These are phyloP conservation scores for Clamator glandarius DNA, from an alignment of 2,797 vertebrate genomes.

Conservation along the genomic window DNA sequence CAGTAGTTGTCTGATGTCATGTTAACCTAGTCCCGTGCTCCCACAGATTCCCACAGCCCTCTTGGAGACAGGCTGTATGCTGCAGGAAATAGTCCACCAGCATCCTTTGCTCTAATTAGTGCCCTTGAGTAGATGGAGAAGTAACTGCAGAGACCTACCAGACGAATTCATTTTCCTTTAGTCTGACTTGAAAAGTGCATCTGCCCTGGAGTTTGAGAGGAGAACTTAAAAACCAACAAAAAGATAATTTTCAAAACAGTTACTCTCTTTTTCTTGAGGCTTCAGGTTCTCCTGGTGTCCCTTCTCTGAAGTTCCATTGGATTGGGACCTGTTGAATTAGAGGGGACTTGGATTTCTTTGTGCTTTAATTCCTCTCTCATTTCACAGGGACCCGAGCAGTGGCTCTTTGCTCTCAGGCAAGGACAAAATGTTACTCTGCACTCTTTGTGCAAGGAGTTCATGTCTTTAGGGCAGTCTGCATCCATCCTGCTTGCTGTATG, in stretches of 20 bases:
- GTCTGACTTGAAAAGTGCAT: not conserved
- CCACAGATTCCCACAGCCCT: constrained; percentile 48
- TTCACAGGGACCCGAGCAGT: not conserved
- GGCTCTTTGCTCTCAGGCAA: not conserved
- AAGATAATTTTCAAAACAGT: not conserved
- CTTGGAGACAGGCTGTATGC: not conserved
- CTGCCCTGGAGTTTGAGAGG: not conserved
- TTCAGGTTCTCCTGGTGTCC: not conserved
- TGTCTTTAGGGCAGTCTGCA: not conserved
- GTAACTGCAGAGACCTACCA: not conserved
- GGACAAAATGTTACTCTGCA: not conserved
- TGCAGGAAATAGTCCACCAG: not conserved
- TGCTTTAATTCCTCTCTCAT: not conserved
- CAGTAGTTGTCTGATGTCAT: not conserved
- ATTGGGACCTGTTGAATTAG: not conserved
- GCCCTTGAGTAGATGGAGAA: not conserved
- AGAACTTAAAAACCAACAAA: not conserved
- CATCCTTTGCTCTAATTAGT: not conserved
- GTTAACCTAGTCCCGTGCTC: not conserved
- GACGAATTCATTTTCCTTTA: not conserved
- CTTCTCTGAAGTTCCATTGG: not conserved
- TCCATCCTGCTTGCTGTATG: not conserved
- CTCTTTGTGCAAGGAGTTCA: not conserved
- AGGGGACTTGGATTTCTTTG: not conserved
- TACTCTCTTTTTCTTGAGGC: not conserved